Percentiles rank a stretch among this genome's conserved stretches.
Evolutionary conservation across 2,888 invertebrate genomes (phyloP).

Genomic region (Flexamia atlantica): DNA sequence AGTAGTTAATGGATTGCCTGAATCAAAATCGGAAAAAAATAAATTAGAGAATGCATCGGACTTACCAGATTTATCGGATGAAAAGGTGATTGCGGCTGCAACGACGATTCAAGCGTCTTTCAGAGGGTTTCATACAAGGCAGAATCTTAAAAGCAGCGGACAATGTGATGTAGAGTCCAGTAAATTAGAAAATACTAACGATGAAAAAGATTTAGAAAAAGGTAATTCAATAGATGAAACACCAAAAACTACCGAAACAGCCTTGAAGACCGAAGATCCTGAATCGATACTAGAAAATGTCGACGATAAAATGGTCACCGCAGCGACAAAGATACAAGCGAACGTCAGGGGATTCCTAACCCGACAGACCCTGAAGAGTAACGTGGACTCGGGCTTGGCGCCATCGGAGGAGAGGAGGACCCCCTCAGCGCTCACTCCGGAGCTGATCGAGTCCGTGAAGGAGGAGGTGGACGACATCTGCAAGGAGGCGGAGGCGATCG

Average conservation of each 20-base stretch:
- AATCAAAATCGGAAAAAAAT: background rate
- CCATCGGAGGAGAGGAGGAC: slow-evolving; percentile 56
- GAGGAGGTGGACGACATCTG: slow-evolving; percentile 69
- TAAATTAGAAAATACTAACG: slow-evolving; percentile 4
- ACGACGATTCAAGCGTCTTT: slow-evolving; percentile 79
- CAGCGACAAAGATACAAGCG: slow-evolving; percentile 67
- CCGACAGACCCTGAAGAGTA: slow-evolving; percentile 65
- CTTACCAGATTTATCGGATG: slow-evolving; percentile 21
- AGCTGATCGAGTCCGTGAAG: slow-evolving; percentile 68
- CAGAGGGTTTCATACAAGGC: slow-evolving; percentile 75
- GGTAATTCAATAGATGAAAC: background rate
- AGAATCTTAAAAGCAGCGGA: slow-evolving; percentile 62
- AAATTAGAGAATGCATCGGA: background rate
- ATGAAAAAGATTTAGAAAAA: background rate
- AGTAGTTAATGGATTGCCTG: slow-evolving; percentile 1
- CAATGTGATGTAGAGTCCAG: background rate
- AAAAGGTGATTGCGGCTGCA: slow-evolving; percentile 74
- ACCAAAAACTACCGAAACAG: background rate
- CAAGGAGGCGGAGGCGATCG: slow-evolving; percentile 68
- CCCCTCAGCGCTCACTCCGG: slow-evolving; percentile 60
- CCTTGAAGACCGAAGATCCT: background rate
- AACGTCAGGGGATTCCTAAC: slow-evolving; percentile 67
- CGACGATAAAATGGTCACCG: slow-evolving; percentile 45
- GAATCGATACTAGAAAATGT: slow-evolving; percentile 21
- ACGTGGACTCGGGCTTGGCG: slow-evolving; percentile 9